These are phyloP conservation scores for Leptopilina clavipes DNA, from an alignment of 1,140 invertebrate genomes.

Conservation along the genomic window DNA sequence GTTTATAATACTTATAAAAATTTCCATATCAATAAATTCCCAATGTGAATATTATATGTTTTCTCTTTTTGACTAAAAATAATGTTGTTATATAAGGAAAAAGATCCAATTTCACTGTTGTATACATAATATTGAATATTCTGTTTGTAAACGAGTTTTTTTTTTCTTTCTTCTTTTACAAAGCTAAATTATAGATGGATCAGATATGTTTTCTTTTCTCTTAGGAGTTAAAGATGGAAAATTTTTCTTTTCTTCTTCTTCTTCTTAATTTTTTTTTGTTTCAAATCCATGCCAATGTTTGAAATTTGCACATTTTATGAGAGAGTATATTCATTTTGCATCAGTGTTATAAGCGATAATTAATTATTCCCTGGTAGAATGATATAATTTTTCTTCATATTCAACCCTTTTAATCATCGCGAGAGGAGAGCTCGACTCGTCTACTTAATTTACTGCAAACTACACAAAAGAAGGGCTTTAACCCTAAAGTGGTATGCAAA, in stretches of 20 bases:
- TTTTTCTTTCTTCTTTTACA: too few relatives aligned
- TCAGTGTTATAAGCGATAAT: background rate
- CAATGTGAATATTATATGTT: background rate
- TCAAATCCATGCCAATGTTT: background rate
- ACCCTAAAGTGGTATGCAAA: slow-evolving; percentile 9
- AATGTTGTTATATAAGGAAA: background rate
- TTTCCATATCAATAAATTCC: background rate
- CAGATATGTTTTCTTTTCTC: background rate
- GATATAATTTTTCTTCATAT: background rate
- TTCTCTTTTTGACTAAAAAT: background rate
- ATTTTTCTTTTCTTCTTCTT: background rate
- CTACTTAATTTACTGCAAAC: slow-evolving; percentile 33
- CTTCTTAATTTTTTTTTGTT: background rate
- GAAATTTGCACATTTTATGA: background rate
- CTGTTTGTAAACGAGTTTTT: slow-evolving; percentile 2
- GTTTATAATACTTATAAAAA: too few relatives aligned
- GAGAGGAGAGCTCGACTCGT: background rate
- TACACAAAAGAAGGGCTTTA: slow-evolving; percentile 23
- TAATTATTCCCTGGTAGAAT: background rate
- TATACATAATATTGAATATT: background rate
- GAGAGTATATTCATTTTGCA: background rate
- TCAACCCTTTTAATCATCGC: slow-evolving; percentile 5
- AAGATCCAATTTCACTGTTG: background rate
- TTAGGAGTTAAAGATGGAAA: background rate
- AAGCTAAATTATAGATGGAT: background rate